Base-by-base conservation (phyloP, 2,797 vertebrate genomes). In the Ispidina lecontei region DNA sequence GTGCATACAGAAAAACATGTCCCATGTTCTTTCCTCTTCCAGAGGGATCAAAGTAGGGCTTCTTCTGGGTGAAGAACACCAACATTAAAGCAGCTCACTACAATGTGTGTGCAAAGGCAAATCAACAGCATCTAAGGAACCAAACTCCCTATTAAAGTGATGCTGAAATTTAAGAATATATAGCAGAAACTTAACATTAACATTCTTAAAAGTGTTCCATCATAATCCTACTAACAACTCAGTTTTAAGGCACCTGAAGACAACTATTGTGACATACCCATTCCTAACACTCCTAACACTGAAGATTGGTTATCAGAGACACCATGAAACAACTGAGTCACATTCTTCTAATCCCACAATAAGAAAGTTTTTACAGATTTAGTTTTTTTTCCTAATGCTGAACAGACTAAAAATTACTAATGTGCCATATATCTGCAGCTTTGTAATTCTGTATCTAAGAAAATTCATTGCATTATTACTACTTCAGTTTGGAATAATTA, bases 31-130 rank as follows among this genome's bases (percentile, higher is more conserved):
- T 81, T 65, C 23, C 5, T 62, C 72, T 64, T 59, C n/a, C 55
- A 59, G 25, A 55, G 18, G 23, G 33, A 64, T 67, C 23, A 29
- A 73, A 71, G 52, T 21, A 35, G 31, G 22, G 21, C 31, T 75
- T 18, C 12, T 7, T 51, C 25, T 29, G 19, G 8, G 17, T 46
- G 43, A 75, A 43, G n/a, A 76, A 4, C 7, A 72, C 4, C 29
- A 55, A 7, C 14, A 28, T 9, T 28, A 67, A 51, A 65, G 52
- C 20, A 73, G 8, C 16, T 72, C n/a, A 12, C 12, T 60, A 18
- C 6, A 70, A 41, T 1, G 0, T 31, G 19, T 0, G 0, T 49
- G 21, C 4, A 65, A 84, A 71, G 5, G 10, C 4, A 83, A 80
- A 72, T 52, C 4, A 69, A 19, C 4, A 41, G 14, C 23, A 41